Percentiles rank a stretch among this genome's conserved stretches.
These are phyloP conservation scores for Epiblema foenella DNA, from an alignment of 2,888 invertebrate genomes.

Conservation along the genomic window DNA sequence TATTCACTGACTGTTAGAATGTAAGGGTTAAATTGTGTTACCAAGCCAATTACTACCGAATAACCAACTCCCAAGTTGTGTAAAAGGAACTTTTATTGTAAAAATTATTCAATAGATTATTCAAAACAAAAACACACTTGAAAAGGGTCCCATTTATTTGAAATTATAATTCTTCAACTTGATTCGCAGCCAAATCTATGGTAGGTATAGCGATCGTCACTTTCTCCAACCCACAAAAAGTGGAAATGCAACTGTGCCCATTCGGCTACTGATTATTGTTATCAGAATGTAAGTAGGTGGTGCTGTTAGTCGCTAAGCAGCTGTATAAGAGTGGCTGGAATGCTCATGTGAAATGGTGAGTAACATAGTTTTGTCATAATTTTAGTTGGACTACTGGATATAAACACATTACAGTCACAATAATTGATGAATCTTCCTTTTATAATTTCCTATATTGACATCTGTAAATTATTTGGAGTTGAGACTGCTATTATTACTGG, in stretches of 20 bases:
- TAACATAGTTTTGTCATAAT: constrained; percentile 6
- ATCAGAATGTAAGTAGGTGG: constrained; percentile 38
- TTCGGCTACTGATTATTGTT: constrained; percentile 47
- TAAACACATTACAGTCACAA: not conserved
- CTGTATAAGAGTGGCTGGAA: constrained; percentile 26
- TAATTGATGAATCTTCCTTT: not conserved
- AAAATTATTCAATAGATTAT: too few relatives aligned
- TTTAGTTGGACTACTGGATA: not conserved
- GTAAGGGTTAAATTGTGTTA: not conserved
- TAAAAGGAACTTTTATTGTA: too few relatives aligned
- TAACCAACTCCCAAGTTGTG: too few relatives aligned
- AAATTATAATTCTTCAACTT: constrained; percentile 11
- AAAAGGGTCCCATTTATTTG: not conserved
- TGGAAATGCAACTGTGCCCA: constrained; percentile 43
- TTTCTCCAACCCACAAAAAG: constrained; percentile 69
- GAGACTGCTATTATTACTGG: too few relatives aligned
- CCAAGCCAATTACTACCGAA: not conserved
- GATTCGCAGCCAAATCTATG: constrained; percentile 12
- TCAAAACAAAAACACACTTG: not conserved
- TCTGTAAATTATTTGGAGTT: not conserved
- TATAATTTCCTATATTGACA: not conserved
- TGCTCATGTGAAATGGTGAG: constrained; percentile 6
- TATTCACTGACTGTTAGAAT: not conserved
- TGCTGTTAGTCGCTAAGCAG: constrained; percentile 18
- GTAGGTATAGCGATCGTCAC: constrained; percentile 51